Evolutionary conservation across 1,140 invertebrate species (phyloP).

Genomic region (Euura saliciscinereae): DNA sequence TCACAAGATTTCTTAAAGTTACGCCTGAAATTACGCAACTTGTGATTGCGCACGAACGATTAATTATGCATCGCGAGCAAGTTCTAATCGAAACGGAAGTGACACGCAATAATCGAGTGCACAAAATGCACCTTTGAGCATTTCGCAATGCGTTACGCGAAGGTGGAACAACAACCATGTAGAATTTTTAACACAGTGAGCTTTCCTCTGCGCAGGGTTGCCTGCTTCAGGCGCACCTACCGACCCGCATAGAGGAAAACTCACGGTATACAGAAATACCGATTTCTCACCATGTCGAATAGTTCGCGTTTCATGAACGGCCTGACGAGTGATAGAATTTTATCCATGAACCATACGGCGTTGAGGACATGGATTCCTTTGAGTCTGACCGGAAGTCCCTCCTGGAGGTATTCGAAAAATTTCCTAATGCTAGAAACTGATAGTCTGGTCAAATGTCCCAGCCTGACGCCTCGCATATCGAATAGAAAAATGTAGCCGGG

Average conservation of each 20-base stretch:
- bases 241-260: no score
- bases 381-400: conserved; percentile 68
- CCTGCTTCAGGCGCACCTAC: no score
- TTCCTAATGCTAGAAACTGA: conserved; percentile 67
- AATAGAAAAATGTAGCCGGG: conserved; percentile 68
- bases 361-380: conserved; percentile 70
- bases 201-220: no score
- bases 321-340: conserved; percentile 64
- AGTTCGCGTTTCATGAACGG: conserved; percentile 72
- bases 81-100: neutral
- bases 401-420: conserved; percentile 71
- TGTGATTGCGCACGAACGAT: neutral
- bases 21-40: neutral
- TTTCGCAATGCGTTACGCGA: conserved; percentile 14
- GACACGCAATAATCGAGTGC: neutral
- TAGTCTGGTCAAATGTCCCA: conserved; percentile 65
- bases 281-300: conserved; percentile 63
- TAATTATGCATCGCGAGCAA: neutral
- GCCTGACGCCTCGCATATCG: conserved; percentile 66
- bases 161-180: neutral
- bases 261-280: no score
- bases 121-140: neutral
- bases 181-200: no score
- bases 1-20: neutral
- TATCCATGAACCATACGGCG: conserved; percentile 68